Conservation (phyloP, 2,797 vertebrate species). For the Pogoniulus pusillus region DNA sequence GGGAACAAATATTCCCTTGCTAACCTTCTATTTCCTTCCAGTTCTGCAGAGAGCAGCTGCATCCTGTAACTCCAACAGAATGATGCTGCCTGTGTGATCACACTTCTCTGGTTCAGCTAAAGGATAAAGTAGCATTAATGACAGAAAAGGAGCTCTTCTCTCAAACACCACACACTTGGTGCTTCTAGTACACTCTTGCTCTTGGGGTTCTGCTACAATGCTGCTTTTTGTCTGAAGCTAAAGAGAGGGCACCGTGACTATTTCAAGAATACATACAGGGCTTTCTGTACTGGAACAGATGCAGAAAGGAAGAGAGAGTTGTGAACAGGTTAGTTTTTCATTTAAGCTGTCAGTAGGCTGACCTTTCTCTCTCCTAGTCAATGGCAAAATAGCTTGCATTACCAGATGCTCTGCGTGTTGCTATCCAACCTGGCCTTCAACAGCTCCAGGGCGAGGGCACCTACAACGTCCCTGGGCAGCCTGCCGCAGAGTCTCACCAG, state of each 20-base stretch:
- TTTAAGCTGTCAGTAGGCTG: not conserved
- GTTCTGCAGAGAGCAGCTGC: not conserved
- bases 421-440: too few species aligned
- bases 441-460: too few species aligned
- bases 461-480: too few species aligned
- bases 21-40: not conserved
- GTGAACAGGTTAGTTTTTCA: not conserved
- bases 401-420: not conserved
- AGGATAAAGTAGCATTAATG: not conserved
- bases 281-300: not conserved
- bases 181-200: not conserved
- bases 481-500: too few species aligned
- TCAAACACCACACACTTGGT: not conserved
- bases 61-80: not conserved
- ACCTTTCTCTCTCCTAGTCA: not conserved
- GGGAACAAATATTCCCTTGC: not conserved
- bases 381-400: not conserved
- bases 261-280: not conserved
- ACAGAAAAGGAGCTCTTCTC: not conserved
- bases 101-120: not conserved
- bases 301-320: not conserved
- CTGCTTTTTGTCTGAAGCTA: not conserved
- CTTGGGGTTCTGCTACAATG: not conserved
- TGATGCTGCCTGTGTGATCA: not conserved
- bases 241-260: not conserved